phyloP scores from a whole-genome alignment of 2,888 invertebrate genomes.

The Troides helena region DNA sequence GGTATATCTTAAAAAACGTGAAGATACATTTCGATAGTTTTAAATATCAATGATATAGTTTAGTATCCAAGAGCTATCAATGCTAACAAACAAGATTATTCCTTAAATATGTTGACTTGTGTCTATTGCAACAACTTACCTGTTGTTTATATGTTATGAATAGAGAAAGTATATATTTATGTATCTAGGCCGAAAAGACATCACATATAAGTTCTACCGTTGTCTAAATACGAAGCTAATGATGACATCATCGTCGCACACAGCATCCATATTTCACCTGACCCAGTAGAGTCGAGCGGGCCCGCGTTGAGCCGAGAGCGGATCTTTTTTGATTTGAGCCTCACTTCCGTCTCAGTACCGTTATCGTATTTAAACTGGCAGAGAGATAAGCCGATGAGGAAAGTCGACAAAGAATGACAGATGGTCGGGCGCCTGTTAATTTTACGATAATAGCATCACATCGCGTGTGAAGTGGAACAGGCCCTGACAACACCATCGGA shows the following conservation, averaged over 20 bases:
- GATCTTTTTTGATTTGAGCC: conserved; percentile 63
- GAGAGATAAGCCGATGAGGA: conserved; percentile 53
- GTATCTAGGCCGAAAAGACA: too few species aligned
- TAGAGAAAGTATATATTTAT: too few species aligned
- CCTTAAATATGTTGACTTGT: too few species aligned
- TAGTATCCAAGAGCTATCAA: too few species aligned
- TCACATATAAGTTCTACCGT: too few species aligned
- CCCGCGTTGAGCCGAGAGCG: conserved; percentile 44
- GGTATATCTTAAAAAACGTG: too few species aligned
- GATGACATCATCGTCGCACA: not conserved
- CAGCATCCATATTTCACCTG: not conserved
- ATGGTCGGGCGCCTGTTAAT: conserved; percentile 57
- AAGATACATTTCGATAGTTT: too few species aligned
- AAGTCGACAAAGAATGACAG: conserved; percentile 67
- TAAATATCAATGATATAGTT: too few species aligned
- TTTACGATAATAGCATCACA: conserved; percentile 58
- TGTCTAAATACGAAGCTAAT: too few species aligned
- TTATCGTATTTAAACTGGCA: conserved; percentile 67
- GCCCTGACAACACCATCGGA: conserved; percentile 35
- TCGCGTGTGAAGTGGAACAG: conserved; percentile 64
- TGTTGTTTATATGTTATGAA: too few species aligned
- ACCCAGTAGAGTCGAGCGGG: not conserved
- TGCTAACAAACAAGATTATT: too few species aligned
- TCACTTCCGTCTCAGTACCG: conserved; percentile 72
- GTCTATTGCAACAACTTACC: too few species aligned